phyloP scores from a whole-genome alignment of 2,113 vertebrate genomes.

The Sula dactylatra region DNA sequence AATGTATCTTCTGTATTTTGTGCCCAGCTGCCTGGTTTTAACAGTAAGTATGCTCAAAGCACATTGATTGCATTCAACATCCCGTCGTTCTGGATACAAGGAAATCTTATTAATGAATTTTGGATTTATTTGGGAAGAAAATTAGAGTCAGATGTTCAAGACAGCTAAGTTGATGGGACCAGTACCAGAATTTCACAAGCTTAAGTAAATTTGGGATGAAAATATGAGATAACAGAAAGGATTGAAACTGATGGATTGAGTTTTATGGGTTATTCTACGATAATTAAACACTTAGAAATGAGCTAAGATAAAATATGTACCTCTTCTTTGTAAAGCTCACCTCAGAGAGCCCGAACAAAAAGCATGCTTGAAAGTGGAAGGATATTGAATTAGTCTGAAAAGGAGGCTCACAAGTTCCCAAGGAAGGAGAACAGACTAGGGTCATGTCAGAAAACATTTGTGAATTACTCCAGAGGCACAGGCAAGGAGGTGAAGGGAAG shows the following conservation, averaged over 20 bases:
- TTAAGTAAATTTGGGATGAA: neutral
- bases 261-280: neutral
- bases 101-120: neutral
- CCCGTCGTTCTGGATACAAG: neutral
- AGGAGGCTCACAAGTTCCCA: neutral
- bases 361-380: rapidly evolving
- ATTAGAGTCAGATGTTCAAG: neutral
- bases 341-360: neutral
- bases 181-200: neutral
- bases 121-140: neutral
- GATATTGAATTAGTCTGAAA: neutral
- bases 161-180: neutral
- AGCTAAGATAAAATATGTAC: neutral
- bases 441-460: neutral
- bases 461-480: neutral
- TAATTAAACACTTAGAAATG: neutral
- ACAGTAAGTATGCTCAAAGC: neutral
- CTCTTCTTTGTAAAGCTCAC: neutral
- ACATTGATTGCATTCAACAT: neutral
- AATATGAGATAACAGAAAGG: neutral
- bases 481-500: neutral
- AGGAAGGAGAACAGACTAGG: neutral
- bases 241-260: neutral
- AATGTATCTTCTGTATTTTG: neutral
- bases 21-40: neutral